Evolutionary conservation across 2,797 vertebrate genomes (phyloP).

Genomic region (Hapalemur alaotrensis): DNA sequence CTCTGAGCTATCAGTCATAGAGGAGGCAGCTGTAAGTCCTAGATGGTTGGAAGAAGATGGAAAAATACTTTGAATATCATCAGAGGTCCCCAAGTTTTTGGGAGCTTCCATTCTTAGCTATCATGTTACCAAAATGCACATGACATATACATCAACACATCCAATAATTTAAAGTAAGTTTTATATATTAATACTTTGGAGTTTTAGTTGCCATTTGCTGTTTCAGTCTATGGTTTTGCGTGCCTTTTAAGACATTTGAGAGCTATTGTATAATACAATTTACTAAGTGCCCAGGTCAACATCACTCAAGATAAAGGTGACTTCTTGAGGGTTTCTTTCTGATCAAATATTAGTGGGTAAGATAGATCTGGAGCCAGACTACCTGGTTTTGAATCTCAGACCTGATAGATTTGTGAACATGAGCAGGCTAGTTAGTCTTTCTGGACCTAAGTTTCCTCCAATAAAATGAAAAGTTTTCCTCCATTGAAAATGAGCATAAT

Average conservation of each 20-base stretch:
- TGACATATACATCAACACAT: not conserved
- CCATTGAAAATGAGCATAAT: not conserved
- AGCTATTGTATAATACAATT: not conserved
- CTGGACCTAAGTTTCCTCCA: conserved; percentile 25
- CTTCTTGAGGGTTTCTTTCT: not conserved
- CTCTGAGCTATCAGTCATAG: not conserved
- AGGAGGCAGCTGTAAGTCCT: not conserved
- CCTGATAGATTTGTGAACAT: not conserved
- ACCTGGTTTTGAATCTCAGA: not conserved
- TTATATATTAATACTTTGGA: not conserved
- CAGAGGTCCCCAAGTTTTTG: not conserved
- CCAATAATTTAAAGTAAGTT: not conserved
- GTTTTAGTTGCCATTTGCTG: not conserved
- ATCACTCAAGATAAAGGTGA: not conserved
- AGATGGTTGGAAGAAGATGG: not conserved
- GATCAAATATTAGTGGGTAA: not conserved
- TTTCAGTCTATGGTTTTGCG: not conserved
- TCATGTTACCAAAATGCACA: not conserved
- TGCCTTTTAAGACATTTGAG: not conserved
- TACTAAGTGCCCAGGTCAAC: not conserved
- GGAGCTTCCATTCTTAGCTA: not conserved
- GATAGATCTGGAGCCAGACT: not conserved
- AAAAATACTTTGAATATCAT: not conserved
- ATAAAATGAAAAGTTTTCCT: conserved; percentile 31
- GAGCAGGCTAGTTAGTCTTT: not conserved